Percentiles rank a stretch among this genome's conserved stretches.
These are phyloP conservation scores for Dufourea novaeangliae DNA, from an alignment of 1,140 invertebrate species.

Conservation along the genomic window DNA sequence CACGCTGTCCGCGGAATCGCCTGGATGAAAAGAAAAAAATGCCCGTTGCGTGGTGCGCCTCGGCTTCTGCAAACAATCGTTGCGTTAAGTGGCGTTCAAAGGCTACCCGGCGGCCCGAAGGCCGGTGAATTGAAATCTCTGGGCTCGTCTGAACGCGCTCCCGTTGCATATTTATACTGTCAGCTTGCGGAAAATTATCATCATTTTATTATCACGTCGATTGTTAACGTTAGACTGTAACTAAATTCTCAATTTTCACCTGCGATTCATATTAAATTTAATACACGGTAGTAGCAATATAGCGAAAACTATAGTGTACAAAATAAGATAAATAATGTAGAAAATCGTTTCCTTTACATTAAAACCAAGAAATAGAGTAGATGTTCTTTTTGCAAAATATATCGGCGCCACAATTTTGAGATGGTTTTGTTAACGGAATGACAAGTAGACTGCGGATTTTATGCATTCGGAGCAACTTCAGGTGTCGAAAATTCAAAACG, in stretches of 20 bases:
- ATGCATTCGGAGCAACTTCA: no score
- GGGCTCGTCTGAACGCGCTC: background rate
- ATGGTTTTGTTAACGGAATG: no score
- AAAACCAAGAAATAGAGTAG: no score
- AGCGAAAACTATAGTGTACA: no score
- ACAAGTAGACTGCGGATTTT: no score
- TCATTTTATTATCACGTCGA: background rate
- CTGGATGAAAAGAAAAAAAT: background rate
- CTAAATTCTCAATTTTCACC: background rate
- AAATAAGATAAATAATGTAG: no score
- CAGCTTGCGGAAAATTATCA: background rate
- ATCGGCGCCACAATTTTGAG: no score
- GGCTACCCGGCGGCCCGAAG: background rate
- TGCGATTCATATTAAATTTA: no score
- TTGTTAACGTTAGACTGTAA: background rate
- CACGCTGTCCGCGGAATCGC: constrained; percentile 29
- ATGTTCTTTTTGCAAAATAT: no score
- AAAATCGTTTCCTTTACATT: no score
- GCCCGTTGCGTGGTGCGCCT: constrained; percentile 31
- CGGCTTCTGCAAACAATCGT: background rate
- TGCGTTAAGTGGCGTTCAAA: background rate
- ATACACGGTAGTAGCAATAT: no score
- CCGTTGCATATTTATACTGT: background rate
- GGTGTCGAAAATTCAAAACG: no score
- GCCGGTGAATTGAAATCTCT: constrained; percentile 4